Conservation (phyloP, 2,888 invertebrate genomes). For the Lycia hirtaria region DNA sequence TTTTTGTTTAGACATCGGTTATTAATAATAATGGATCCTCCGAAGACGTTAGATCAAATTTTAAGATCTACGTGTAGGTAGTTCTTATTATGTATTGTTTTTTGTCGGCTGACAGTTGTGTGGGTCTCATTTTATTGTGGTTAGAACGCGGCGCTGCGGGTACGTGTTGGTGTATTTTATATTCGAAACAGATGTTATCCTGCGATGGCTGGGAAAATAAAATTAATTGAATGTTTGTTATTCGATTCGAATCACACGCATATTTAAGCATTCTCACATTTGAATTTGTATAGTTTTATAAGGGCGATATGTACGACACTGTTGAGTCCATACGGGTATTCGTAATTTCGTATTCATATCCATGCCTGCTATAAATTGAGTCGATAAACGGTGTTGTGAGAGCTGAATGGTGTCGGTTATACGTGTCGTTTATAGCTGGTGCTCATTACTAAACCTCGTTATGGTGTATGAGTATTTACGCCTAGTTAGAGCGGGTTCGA, state of each 20-base stretch:
- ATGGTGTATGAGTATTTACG: constrained; percentile 47
- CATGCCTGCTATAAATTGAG: constrained; percentile 36
- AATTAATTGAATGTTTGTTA: constrained; percentile 81
- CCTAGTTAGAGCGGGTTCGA: constrained; percentile 41
- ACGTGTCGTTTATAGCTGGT: constrained; percentile 29
- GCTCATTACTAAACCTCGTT: constrained; percentile 56
- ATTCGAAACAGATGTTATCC: constrained; percentile 83
- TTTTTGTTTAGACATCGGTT: constrained; percentile 83
- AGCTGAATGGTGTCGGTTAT: constrained; percentile 18
- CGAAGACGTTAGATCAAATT: constrained; percentile 79
- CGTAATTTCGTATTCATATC: constrained; percentile 49
- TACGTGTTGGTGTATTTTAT: constrained; percentile 75
- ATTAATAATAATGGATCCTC: constrained; percentile 83
- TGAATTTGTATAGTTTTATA: constrained; percentile 51
- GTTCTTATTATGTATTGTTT: constrained; percentile 52
- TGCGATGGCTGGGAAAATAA: constrained; percentile 71
- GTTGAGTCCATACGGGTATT: constrained; percentile 38
- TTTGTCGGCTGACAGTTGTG: constrained; percentile 74
- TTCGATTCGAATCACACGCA: constrained; percentile 72
- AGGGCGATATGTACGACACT: constrained; percentile 43
- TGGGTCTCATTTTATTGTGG: constrained; percentile 75
- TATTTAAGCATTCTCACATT: constrained; percentile 73
- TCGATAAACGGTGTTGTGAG: constrained; percentile 27
- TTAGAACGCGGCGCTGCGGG: constrained; percentile 67
- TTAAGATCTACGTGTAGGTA: constrained; percentile 77